Conservation (phyloP, 2,797 vertebrate genomes). For the Geotria australis region DNA sequence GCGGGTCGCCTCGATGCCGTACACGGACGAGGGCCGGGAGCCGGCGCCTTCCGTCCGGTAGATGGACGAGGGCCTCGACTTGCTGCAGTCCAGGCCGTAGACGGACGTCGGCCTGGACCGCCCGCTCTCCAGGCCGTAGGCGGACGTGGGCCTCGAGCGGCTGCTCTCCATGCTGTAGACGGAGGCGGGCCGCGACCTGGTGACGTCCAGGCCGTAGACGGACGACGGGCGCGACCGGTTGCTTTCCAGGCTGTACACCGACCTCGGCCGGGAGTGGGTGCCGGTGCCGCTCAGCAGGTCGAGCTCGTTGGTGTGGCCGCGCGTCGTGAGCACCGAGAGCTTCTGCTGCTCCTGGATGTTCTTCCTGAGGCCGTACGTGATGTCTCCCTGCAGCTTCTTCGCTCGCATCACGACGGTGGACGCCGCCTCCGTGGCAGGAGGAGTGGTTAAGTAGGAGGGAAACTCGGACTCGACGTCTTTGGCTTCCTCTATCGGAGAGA, state of each 20-base stretch:
- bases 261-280: background rate
- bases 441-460: constrained; percentile 49
- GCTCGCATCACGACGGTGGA: constrained; percentile 23
- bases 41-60: background rate
- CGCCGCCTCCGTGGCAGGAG: constrained; percentile 45
- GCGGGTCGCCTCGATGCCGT: background rate
- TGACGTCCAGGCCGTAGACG: background rate
- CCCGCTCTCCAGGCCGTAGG: background rate
- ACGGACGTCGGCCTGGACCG: background rate
- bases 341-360: constrained; percentile 93
- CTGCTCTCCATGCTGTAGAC: background rate
- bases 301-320: background rate
- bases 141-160: background rate
- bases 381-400: constrained; percentile 78
- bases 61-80: background rate
- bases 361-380: constrained; percentile 80
- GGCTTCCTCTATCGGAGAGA: constrained; percentile 82
- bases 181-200: background rate
- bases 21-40: background rate
- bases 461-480: constrained; percentile 77
- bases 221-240: background rate
- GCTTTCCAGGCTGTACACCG: background rate
- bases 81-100: background rate
- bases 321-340: constrained; percentile 10
- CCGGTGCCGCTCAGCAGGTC: background rate